phyloP scores from a whole-genome alignment of 2,797 vertebrate genomes.

The Vultur gryphus region DNA sequence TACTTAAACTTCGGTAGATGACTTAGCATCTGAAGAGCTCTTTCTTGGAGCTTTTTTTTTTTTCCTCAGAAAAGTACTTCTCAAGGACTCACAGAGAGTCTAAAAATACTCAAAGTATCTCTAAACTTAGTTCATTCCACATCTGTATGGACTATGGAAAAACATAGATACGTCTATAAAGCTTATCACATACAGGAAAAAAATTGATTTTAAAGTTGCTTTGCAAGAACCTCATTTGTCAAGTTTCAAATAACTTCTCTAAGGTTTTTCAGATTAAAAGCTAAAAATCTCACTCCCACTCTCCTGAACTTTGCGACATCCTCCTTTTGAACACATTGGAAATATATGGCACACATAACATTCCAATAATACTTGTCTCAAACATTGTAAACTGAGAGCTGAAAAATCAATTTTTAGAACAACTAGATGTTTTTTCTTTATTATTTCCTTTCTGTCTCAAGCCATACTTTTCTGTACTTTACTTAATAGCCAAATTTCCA shows the following conservation, averaged over 20 bases:
- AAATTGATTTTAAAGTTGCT: neutral
- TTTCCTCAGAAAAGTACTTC: neutral
- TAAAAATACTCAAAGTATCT: neutral
- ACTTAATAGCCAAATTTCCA: neutral
- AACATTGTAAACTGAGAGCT: neutral
- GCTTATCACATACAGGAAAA: neutral
- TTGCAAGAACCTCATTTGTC: neutral
- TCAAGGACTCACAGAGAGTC: neutral
- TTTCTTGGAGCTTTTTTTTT: neutral
- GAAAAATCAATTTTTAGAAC: neutral
- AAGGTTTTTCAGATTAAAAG: neutral
- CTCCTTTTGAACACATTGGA: neutral
- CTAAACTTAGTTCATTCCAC: neutral
- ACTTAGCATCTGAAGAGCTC: neutral
- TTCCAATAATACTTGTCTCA: neutral
- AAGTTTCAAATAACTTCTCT: neutral
- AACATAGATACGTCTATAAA: neutral
- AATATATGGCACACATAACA: neutral
- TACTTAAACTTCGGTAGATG: neutral
- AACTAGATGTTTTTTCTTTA: neutral
- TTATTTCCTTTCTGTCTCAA: neutral
- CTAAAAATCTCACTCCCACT: neutral
- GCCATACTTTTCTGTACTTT: neutral
- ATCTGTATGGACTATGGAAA: neutral
- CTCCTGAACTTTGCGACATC: neutral